Evolutionary conservation across 2,888 invertebrate genomes (phyloP).

Genomic region (Spialia ferax): DNA sequence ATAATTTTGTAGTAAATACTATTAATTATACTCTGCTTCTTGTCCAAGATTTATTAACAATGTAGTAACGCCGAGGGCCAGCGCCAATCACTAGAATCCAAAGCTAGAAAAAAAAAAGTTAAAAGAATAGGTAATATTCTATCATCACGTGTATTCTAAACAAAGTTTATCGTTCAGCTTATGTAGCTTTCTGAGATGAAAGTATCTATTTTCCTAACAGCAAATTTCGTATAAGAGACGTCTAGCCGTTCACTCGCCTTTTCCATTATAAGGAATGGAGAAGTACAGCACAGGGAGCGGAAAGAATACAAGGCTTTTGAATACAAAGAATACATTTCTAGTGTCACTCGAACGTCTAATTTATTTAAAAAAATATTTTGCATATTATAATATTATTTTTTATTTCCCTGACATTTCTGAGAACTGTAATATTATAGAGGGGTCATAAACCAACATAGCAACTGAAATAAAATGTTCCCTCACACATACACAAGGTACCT

Average conservation of each 20-base stretch:
- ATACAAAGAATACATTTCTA: conserved; percentile 9
- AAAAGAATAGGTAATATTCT: background rate
- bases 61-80: no score
- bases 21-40: no score
- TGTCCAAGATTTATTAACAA: no score
- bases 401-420: background rate
- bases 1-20: no score
- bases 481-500: no score
- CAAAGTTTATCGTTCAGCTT: conserved; percentile 25
- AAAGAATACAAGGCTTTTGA: conserved; percentile 9
- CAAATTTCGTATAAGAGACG: conserved; percentile 15
- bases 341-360: background rate
- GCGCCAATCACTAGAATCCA: no score
- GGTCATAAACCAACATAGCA: no score
- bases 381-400: background rate
- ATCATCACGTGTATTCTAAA: background rate
- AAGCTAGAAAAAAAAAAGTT: no score
- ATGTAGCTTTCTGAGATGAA: conserved; percentile 22
- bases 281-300: conserved; percentile 21
- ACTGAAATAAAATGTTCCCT: no score
- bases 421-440: no score
- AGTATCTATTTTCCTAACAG: conserved; percentile 27
- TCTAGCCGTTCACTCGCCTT: conserved; percentile 16
- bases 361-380: background rate
- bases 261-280: conserved; percentile 16